Percentiles rank a stretch among this genome's conserved stretches.
Conservation (phyloP, 2,888 invertebrate species). For the Noctua pronuba region DNA sequence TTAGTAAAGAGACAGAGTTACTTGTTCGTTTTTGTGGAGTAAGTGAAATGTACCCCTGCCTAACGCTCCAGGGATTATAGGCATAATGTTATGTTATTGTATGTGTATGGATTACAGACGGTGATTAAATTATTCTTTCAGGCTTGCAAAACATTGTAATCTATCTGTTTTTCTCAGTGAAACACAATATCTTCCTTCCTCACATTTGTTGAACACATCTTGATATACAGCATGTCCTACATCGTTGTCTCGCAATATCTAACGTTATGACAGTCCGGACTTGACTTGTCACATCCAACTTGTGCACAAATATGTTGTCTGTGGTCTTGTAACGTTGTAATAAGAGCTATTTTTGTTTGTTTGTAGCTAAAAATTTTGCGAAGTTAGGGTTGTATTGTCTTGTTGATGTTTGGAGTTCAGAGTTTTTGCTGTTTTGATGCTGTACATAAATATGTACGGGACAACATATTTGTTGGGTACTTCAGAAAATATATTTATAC, state of each 20-base stretch:
- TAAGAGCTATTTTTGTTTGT: conserved; percentile 33
- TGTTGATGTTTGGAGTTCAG: not conserved
- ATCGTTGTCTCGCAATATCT: conserved; percentile 42
- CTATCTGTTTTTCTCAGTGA: not conserved
- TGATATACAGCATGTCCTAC: conserved; percentile 11
- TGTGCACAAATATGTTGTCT: conserved; percentile 20
- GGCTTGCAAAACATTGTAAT: not conserved
- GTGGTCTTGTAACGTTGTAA: conserved; percentile 18
- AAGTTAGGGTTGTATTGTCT: not conserved
- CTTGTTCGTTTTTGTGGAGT: too few species aligned
- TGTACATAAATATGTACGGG: not conserved
- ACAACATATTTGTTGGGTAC: not conserved
- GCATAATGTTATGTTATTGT: too few species aligned
- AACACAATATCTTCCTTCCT: not conserved
- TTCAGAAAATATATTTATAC: not conserved
- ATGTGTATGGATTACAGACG: not conserved
- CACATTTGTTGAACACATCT: conserved; percentile 35
- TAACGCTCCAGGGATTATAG: too few species aligned
- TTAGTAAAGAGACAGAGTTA: not conserved
- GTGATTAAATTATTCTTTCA: not conserved
- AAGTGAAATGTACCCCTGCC: too few species aligned
- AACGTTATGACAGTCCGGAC: conserved; percentile 35
- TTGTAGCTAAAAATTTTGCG: not conserved
- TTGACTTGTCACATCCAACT: conserved; percentile 35
- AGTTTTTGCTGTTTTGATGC: not conserved